Base-by-base conservation (phyloP, 1,140 invertebrate genomes). In the Wiebesia pumilae region DNA sequence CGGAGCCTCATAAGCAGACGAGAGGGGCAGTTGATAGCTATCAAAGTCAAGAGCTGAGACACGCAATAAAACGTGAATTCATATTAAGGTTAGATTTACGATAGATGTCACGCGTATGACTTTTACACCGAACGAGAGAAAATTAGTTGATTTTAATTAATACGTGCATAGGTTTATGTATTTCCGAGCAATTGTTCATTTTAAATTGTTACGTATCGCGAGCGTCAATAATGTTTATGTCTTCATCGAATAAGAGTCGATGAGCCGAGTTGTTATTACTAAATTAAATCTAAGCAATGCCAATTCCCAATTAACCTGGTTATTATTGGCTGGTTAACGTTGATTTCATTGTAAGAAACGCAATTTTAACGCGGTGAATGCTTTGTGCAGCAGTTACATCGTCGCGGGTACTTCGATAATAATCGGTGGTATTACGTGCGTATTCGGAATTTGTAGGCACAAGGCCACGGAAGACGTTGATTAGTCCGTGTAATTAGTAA, bases 61-160 rank as follows among this genome's bases (percentile, higher is more conserved):
- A 35, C 30, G 78, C 67, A 54, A 62, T 85, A 85, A 85, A 85
- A 81, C 16, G 38, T 47, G 38, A 86, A 75, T 81, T 86, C 79
- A 81, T 86, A 81, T 81, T 77, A 77, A 81, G 67, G 67, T 33
- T 75, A 77, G 84, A 86, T 86, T 86, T 86, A 82, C 84, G 84
- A 75, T 81, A 51, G 79, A 86, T 75, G 67, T 58, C 24, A 30
- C 47, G 67, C 35, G 9, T 24, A 43, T 12, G 79, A 65, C 78
- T 81, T 77, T 81, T 82, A 82, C 27, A 35, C 81, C 81, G n/a
- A 77, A 58, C 21, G 3, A 24, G 38, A 54, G 75, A 69, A 58
- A 71, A 80, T 80, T 80, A 80, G n/a, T 80, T 71, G 83, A 69
- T 47, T 69, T 85, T 79, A 54, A 80, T 85, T 80, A 71, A 80